phyloP scores from a whole-genome alignment of 2,113 vertebrate genomes.

The Nymphicus hollandicus region DNA sequence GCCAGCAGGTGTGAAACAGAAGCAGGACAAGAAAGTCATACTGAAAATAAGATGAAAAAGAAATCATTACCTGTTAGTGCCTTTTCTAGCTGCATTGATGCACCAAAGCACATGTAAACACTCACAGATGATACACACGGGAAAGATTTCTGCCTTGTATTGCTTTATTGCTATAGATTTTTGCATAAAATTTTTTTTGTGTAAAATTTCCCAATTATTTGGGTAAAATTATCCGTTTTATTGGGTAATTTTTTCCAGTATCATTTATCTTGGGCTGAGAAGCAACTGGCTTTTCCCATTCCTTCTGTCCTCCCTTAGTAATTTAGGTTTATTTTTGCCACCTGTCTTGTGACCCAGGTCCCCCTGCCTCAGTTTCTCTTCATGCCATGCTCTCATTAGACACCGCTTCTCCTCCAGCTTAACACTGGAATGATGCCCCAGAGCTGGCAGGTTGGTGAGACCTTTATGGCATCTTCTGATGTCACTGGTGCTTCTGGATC shows the following conservation, averaged over 20 bases:
- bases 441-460: neutral
- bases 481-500: neutral
- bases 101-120: neutral
- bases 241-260: neutral
- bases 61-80: neutral
- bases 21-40: neutral
- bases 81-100: neutral
- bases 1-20: neutral
- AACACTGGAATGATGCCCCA: neutral
- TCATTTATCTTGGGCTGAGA: neutral
- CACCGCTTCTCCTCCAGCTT: neutral
- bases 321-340: neutral
- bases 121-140: neutral
- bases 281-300: neutral
- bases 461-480: neutral
- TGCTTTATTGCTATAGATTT: fast-evolving
- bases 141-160: neutral
- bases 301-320: neutral
- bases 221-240: neutral
- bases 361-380: fast-evolving
- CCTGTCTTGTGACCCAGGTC: neutral
- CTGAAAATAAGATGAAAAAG: neutral
- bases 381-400: neutral
- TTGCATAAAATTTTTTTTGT: neutral
- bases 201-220: neutral